Percentiles rank a stretch among this genome's conserved stretches.
Evolutionary conservation across 2,888 invertebrate genomes (phyloP).

Genomic region (Phasia obesa): DNA sequence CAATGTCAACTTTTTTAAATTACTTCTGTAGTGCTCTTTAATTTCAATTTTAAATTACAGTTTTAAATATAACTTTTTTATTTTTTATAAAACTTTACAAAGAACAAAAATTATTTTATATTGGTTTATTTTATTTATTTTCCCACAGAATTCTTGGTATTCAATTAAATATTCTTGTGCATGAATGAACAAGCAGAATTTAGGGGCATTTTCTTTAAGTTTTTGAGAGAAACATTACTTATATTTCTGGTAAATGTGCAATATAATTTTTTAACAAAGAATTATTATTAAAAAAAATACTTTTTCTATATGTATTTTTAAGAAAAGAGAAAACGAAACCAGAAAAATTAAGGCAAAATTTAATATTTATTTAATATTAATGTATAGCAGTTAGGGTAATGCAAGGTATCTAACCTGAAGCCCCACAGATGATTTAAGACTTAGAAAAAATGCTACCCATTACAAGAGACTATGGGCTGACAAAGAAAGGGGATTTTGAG

Average conservation of each 20-base stretch:
- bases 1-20: no score
- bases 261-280: neutral
- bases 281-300: neutral
- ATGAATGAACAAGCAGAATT: conserved; percentile 53
- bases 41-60: no score
- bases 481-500: no score
- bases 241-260: neutral
- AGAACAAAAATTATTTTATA: neutral
- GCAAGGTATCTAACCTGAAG: no score
- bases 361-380: neutral
- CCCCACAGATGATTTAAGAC: no score
- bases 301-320: no score
- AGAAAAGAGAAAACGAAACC: neutral
- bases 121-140: neutral
- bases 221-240: neutral
- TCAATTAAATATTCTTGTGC: conserved; percentile 49
- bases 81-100: neutral
- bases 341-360: neutral
- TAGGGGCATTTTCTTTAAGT: neutral
- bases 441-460: no score
- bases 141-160: conserved; percentile 19
- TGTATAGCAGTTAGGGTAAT: no score
- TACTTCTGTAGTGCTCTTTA: no score
- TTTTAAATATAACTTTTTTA: no score
- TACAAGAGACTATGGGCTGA: no score